Percentiles rank a stretch among this genome's conserved stretches.
These are phyloP conservation scores for Gymnorhina tibicen DNA, from an alignment of 2,113 vertebrate species.

Conservation along the genomic window DNA sequence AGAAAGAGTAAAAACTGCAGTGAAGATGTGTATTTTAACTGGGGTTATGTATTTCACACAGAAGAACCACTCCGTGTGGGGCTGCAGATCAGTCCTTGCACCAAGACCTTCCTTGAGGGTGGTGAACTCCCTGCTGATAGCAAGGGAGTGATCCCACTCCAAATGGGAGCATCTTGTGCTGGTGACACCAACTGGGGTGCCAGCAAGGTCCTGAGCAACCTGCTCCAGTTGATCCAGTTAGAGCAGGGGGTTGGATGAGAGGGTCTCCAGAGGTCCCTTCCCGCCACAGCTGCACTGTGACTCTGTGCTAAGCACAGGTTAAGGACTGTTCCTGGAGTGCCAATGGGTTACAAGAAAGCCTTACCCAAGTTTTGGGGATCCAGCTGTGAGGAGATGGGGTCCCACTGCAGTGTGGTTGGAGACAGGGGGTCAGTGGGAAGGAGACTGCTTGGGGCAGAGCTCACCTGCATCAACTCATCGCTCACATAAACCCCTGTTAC, in stretches of 20 bases:
- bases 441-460: neutral
- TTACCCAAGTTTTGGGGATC: neutral
- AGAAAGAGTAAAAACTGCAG: neutral
- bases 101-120: neutral
- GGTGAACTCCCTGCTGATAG: neutral
- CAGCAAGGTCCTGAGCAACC: neutral
- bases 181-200: neutral
- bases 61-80: rapidly evolving
- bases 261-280: neutral
- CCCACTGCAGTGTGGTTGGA: neutral
- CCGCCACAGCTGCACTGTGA: neutral
- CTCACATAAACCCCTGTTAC: neutral
- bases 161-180: neutral
- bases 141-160: neutral
- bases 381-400: neutral
- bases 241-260: neutral
- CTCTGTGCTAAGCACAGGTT: neutral
- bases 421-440: neutral
- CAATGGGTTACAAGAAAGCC: neutral
- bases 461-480: neutral
- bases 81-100: neutral
- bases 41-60: neutral
- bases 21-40: neutral
- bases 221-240: neutral
- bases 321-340: neutral